Evolutionary conservation across 1,140 invertebrate genomes (phyloP), one percentile per base, ranked within the genome.

Genomic region (Tenebrio molitor): DNA sequence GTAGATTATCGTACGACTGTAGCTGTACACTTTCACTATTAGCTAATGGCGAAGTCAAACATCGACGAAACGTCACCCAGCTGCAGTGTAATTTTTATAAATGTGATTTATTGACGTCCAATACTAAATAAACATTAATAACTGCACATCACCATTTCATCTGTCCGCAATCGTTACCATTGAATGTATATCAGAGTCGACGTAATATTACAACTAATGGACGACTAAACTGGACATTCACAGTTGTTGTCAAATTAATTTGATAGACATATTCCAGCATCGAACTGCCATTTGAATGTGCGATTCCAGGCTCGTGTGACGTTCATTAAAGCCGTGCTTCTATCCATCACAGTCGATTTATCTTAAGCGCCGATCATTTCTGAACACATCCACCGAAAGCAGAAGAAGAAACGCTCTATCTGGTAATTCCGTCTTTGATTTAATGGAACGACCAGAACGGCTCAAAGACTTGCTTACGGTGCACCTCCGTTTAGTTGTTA

Each of bases 131-230:
- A 19, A 50, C 2, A 50, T 15, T 21, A 50, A 50, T 19, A 7
- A 10, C 1, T 6, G 4, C 17, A 10, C 19, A 19, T 50, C 8
- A 21, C 17, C 10, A 21, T 50, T 21, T 50, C 19, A 50, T 50
- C 4, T 2, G 2, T 23, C 15, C 1, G 21, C 5, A 21, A 50
- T 21, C 44, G 16, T 29, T 29, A 29, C 8, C 6, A 17, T 19
- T 50, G n/a, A 50, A 50, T 19, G 19, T 19, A 50, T 50, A 50
- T 50, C 2, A 50, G 19, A 50, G 10, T 21, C 10, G 44, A 50
- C 44, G 21, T 50, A 50, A 50, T 21, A 50, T 50, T n/a, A 10
- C n/a, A 46, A 50, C 44, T 23, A 21, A 50, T 50, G 19, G 44
- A 17, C 17, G 15, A 17, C 17, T 21, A 50, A 50, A 50, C 19